Percentiles rank a stretch among this genome's conserved stretches.
phyloP scores from a whole-genome alignment of 2,113 vertebrate genomes.

The Antechinus stuartii region DNA sequence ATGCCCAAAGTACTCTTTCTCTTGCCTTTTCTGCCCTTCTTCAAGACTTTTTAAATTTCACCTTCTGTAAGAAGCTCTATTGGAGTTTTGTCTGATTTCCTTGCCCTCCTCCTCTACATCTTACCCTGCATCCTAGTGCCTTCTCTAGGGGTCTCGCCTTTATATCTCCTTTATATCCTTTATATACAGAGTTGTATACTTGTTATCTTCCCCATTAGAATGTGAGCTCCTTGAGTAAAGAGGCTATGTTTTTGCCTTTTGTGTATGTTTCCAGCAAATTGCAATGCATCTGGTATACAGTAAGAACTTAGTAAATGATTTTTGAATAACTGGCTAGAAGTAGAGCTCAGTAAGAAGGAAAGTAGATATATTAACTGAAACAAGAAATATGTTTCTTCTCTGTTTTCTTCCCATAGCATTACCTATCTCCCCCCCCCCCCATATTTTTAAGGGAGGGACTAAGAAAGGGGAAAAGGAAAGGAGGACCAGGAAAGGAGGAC shows the following conservation, averaged over 20 bases:
- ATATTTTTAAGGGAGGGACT: too few relatives aligned
- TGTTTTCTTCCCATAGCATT: too few relatives aligned
- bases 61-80: background rate
- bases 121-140: background rate
- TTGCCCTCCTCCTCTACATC: background rate
- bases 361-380: too few relatives aligned
- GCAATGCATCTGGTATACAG: background rate
- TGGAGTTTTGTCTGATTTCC: too few relatives aligned
- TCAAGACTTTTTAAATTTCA: background rate
- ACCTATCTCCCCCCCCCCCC: too few relatives aligned
- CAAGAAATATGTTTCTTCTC: too few relatives aligned
- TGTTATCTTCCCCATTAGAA: background rate
- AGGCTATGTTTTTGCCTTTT: background rate
- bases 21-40: background rate
- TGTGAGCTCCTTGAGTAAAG: background rate
- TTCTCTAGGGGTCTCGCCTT: background rate
- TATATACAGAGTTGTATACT: background rate
- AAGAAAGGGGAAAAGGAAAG: too few relatives aligned
- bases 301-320: background rate
- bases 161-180: background rate
- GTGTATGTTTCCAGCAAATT: background rate
- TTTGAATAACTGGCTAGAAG: background rate
- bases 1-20: background rate
- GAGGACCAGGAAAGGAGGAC: too few relatives aligned
- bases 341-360: background rate